Conservation (phyloP, 2,888 invertebrate genomes). For the Acrobasis repandana region DNA sequence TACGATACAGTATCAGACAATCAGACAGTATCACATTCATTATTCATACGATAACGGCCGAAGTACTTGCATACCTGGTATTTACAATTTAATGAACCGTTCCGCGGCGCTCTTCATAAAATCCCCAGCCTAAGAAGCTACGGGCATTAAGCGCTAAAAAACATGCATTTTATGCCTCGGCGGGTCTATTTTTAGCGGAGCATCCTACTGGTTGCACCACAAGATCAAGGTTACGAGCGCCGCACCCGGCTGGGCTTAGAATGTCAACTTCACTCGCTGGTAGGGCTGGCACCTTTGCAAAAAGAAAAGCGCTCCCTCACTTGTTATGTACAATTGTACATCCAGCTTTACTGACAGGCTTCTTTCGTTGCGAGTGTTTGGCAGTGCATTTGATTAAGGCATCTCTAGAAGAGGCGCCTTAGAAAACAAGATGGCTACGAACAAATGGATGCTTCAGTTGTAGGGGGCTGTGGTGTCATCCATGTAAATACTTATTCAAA, state of each 20-base stretch:
- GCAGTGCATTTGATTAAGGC: no score
- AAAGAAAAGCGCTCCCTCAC: no score
- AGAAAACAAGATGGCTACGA: no score
- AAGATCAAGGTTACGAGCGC: conserved; percentile 74
- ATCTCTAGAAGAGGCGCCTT: no score
- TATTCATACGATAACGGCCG: conserved; percentile 49
- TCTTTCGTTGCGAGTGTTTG: no score
- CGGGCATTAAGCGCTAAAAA: conserved; percentile 62
- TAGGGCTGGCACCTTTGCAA: conserved; percentile 39
- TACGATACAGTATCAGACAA: conserved; percentile 24
- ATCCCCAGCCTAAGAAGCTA: conserved; percentile 68
- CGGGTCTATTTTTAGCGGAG: conserved; percentile 73
- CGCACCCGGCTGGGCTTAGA: conserved; percentile 53
- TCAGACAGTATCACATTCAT: conserved; percentile 29
- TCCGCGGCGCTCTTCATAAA: conserved; percentile 58
- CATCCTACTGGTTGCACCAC: conserved; percentile 75
- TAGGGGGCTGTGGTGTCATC: no score
- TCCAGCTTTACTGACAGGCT: no score
- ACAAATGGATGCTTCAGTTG: no score
- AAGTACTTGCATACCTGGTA: conserved; percentile 43
- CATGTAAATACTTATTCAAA: no score
- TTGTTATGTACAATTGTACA: no score
- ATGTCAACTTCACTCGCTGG: conserved; percentile 57
- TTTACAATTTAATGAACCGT: conserved; percentile 66
- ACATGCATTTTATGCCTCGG: conserved; percentile 66